phyloP scores from a whole-genome alignment of 2,888 invertebrate genomes.

The Catocala fraxini region DNA sequence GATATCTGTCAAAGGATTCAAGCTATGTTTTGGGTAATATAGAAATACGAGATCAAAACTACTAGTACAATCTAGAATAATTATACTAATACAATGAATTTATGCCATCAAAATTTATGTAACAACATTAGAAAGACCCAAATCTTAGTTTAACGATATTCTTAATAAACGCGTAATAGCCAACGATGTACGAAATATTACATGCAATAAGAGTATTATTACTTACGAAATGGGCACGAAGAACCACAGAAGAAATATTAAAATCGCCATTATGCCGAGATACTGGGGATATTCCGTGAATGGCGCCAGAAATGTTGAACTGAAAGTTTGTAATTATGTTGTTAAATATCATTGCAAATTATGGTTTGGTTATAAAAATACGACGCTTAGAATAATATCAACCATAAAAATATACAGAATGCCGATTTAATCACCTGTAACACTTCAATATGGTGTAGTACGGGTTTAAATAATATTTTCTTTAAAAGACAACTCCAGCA shows the following conservation, averaged over 20 bases:
- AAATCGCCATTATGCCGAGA: conserved; percentile 89
- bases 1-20: too few species aligned
- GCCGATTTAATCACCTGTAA: too few species aligned
- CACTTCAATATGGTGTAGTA: too few species aligned
- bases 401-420: too few species aligned
- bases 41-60: background rate
- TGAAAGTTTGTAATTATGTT: conserved; percentile 61
- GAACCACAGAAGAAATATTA: conserved; percentile 89
- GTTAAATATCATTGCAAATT: conserved; percentile 10
- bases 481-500: too few species aligned
- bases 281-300: conserved; percentile 89
- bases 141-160: conserved; percentile 12
- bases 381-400: too few species aligned
- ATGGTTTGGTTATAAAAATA: background rate
- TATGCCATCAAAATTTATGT: too few species aligned
- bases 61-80: too few species aligned
- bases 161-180: conserved; percentile 18
- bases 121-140: conserved; percentile 8
- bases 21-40: background rate
- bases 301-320: conserved; percentile 87
- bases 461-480: too few species aligned
- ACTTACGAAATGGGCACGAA: conserved; percentile 89
- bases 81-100: too few species aligned
- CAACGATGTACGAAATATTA: conserved; percentile 25
- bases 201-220: conserved; percentile 49